Evolutionary conservation across 2,797 vertebrate species (phyloP).

Genomic region (Hafferia zeledoni): DNA sequence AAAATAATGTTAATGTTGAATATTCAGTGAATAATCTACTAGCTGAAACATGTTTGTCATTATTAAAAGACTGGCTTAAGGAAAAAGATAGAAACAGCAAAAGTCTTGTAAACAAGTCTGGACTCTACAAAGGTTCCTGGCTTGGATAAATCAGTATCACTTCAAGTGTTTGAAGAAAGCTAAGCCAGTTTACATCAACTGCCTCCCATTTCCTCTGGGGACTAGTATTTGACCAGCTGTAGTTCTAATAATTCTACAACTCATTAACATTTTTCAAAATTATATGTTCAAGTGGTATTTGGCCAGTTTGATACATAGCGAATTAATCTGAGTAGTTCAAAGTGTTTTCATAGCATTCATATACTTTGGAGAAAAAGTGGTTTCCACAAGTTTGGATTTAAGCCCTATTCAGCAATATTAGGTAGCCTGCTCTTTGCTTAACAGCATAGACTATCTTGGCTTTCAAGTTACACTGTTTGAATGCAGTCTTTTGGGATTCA

Average conservation of each 20-base stretch:
- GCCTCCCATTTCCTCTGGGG: neutral
- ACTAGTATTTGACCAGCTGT: neutral
- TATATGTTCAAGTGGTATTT: neutral
- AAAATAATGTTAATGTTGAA: neutral
- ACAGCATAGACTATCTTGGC: neutral
- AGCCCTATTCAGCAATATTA: neutral
- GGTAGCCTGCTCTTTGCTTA: neutral
- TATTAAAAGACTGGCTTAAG: neutral
- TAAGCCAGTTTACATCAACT: neutral
- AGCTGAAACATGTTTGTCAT: neutral
- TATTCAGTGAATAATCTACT: neutral
- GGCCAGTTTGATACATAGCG: neutral
- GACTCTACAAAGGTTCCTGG: neutral
- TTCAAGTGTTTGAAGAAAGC: neutral
- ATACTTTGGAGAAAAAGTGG: accelerated
- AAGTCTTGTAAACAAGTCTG: neutral
- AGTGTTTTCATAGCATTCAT: neutral
- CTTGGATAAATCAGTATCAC: neutral
- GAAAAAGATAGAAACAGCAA: neutral
- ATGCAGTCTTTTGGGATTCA: neutral
- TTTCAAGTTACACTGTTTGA: neutral
- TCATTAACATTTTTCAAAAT: neutral
- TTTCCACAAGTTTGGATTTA: neutral
- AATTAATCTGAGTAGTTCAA: neutral
- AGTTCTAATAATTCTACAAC: neutral